These are phyloP conservation scores for Diadromus collaris DNA, from an alignment of 2,888 invertebrate genomes.

Conservation along the genomic window DNA sequence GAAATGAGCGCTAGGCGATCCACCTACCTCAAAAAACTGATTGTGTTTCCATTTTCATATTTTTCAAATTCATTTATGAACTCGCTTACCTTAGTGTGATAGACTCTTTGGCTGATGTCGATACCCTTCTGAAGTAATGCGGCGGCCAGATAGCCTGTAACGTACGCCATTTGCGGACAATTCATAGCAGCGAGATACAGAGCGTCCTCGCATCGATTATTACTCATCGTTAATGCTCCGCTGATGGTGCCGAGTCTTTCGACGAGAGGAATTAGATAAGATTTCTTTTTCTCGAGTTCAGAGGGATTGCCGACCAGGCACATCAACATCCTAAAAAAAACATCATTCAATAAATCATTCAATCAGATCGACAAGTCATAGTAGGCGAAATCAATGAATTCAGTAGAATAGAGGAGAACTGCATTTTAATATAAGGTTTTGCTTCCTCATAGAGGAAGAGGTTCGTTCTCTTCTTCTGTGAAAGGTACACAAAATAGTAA, in stretches of 20 bases:
- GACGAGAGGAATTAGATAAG: constrained; percentile 72
- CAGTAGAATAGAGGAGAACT: neutral
- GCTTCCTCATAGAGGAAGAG: no score
- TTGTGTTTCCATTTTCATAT: neutral
- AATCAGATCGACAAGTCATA: neutral
- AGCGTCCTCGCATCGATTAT: constrained; percentile 73
- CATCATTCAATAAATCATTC: neutral
- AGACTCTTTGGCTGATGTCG: constrained; percentile 70
- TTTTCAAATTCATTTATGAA: neutral
- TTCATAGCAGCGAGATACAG: constrained; percentile 74
- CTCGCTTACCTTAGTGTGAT: constrained; percentile 67
- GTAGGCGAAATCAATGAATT: neutral
- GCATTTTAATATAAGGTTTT: no score
- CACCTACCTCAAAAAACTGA: no score
- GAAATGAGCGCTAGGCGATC: no score
- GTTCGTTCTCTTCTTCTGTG: no score
- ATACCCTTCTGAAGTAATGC: constrained; percentile 71
- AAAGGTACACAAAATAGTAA: neutral
- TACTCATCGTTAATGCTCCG: constrained; percentile 68
- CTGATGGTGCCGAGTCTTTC: constrained; percentile 68
- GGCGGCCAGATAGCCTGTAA: constrained; percentile 74
- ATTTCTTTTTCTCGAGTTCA: constrained; percentile 69
- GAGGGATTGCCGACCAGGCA: constrained; percentile 71
- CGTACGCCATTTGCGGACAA: constrained; percentile 71
- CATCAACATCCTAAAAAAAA: constrained; percentile 70